Base-by-base conservation (phyloP, 2,113 vertebrate species). In the Accipiter cooperii region DNA sequence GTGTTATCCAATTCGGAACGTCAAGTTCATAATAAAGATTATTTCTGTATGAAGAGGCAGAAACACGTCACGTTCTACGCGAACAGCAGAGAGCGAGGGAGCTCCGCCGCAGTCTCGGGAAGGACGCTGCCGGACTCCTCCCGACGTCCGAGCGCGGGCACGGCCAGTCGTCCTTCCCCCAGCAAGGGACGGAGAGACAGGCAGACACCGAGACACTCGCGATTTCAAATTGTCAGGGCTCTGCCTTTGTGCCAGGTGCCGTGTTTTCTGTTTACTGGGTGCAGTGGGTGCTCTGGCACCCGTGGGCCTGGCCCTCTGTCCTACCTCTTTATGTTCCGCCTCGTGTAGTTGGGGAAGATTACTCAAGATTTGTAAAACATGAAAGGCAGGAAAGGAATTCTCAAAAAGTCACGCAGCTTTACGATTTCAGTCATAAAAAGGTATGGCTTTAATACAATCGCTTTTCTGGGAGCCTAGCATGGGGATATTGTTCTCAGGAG, bases 21-120 rank as follows among this genome's bases (percentile, higher is more conserved):
- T n/a, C 22, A 87, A 94, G n/a, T 34, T 47, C 13, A 1, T 44
- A 42, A 46, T 20, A 57, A 47, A 79, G 36, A 26, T 22, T 11
- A 33, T 70, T 76, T 90, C 68, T 63, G 3, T 9, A 33, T 3
- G 5, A 65, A 80, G 61, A 74, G 33, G 19, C 3, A 40, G 57
- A 73, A 88, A 49, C 1, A 6, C 47, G 21, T 47, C 47, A 22
- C 2, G 11, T 47, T 47, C 9, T 1, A 12, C 0, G 0, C 10
- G 25, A 83, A 24, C 25, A 58, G 46, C 57, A 58, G 12, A 74
- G 70, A 33, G 15, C 33, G 19, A 10, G 25, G 10, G 52, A 61
- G 17, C 22, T 55, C 47, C 26, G 21, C 22, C 0, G 2, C 40
- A 66, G 38, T 13, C 28, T 52, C 31, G 10, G 34, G 63, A 21